Evolutionary conservation across 2,797 vertebrate species (phyloP), one percentile per base, ranked within the genome.

Genomic region (Zenarchopterus dispar): DNA sequence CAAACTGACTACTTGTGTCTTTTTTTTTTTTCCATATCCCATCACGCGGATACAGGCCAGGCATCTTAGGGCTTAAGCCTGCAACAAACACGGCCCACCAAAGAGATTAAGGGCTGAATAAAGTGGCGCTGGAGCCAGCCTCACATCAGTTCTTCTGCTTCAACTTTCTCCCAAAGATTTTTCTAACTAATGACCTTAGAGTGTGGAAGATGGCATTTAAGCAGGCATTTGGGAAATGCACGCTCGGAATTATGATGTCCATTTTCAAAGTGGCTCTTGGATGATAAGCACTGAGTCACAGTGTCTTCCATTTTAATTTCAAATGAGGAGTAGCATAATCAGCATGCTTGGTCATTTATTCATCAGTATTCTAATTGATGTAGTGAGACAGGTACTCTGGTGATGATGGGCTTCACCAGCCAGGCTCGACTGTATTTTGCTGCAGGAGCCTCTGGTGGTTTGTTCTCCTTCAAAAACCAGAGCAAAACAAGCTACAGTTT

Each of bases 141-240:
- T 84, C 60, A 48, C 70, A 79, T 88, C 78, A 69, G 59, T 81
- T 78, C 70, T 80, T 84, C 73, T 79, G 75, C 84, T 73, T 84
- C 80, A 73, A 85, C 85, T 85, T 87, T 83, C 76, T 84, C 65
- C 56, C 68, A 84, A 84, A 82, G 81, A 89, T 86, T 77, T 81
- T 87, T 84, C 62, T 59, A 84, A 80, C 77, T 89, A 88, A 88
- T 82, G 84, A 82, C 84, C 88, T 86, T 53, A 57, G 73, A 86
- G 84, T 76, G 75, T 71, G 52, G 79, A 79, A 75, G 84, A 88
- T 90, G 88, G 81, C 88, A 86, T 91, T 91, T 90, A 82, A 84
- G 61, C 71, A 69, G 76, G 52, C 82, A 56, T 83, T 78, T 70
- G 74, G 80, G 83, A 78, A 69, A 65, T n/a, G 57, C 62, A 62